phyloP scores from a whole-genome alignment of 1,140 invertebrate species.

The Chironomus tepperi region DNA sequence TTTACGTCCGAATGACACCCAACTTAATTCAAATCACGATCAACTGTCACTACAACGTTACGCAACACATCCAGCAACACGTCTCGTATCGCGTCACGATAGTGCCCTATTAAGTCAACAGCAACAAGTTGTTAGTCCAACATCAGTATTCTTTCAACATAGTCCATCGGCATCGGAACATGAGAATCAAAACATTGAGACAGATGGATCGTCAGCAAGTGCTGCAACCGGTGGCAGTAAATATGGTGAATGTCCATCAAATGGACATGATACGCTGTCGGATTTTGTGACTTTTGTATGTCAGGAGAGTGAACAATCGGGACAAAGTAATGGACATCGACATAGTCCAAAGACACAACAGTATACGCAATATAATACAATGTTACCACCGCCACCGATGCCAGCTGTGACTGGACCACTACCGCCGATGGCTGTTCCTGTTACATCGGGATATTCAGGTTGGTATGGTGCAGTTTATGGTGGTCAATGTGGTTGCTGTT shows the following conservation, averaged over 20 bases:
- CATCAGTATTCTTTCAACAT: slow-evolving; percentile 44
- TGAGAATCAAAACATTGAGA: background rate
- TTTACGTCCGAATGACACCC: slow-evolving; percentile 27
- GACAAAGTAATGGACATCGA: slow-evolving; percentile 26
- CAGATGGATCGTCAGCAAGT: background rate
- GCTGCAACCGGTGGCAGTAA: slow-evolving; percentile 17
- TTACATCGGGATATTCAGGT: background rate
- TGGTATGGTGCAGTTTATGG: too few relatives aligned
- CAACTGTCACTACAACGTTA: slow-evolving; percentile 35
- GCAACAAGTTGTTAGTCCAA: slow-evolving; percentile 42
- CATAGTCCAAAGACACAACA: slow-evolving; percentile 47
- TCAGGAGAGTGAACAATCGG: slow-evolving; percentile 76
- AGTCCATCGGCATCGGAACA: slow-evolving; percentile 32
- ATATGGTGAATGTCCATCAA: slow-evolving; percentile 28
- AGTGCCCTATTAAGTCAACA: slow-evolving; percentile 31
- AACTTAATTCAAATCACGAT: slow-evolving; percentile 28
- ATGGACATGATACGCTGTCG: slow-evolving; percentile 73
- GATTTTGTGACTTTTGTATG: slow-evolving; percentile 96
- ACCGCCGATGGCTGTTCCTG: slow-evolving; percentile 72
- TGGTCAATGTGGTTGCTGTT: too few relatives aligned
- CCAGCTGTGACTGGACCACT: slow-evolving; percentile 87
- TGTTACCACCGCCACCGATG: slow-evolving; percentile 90
- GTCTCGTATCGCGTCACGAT: slow-evolving; percentile 30
- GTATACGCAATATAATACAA: slow-evolving; percentile 73
- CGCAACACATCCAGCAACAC: slow-evolving; percentile 31